Evolutionary conservation across 1,140 invertebrate species (phyloP).

Genomic region (Laodelphax striatellus): DNA sequence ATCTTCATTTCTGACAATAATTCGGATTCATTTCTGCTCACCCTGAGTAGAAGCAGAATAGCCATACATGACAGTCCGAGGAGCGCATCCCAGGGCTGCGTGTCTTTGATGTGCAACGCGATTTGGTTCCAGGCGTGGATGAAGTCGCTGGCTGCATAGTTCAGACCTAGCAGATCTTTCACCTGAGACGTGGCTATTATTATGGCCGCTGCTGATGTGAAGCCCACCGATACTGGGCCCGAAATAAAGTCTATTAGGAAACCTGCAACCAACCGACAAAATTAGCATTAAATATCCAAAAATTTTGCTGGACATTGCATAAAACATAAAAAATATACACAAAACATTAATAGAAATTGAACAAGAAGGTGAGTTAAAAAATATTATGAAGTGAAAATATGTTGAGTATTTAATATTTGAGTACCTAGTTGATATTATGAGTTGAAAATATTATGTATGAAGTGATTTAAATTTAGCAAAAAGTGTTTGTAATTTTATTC

Average conservation of each 20-base stretch:
- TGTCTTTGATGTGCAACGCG: constrained; percentile 52
- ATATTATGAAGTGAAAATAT: no score
- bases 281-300: not conserved
- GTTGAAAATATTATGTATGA: no score
- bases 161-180: constrained; percentile 64
- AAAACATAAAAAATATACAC: no score
- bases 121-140: constrained; percentile 46
- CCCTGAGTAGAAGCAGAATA: constrained; percentile 52
- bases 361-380: no score
- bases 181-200: constrained; percentile 79
- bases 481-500: no score
- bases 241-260: constrained; percentile 87
- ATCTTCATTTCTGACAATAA: no score
- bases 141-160: constrained; percentile 50
- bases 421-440: no score
- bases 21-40: no score
- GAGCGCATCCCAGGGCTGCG: constrained; percentile 49
- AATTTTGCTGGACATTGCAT: no score
- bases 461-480: no score
- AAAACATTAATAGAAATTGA: no score
- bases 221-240: constrained; percentile 79
- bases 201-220: constrained; percentile 81
- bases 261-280: constrained; percentile 40
- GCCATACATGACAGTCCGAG: constrained; percentile 54
- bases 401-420: no score